phyloP scores from a whole-genome alignment of 2,113 vertebrate genomes.

The Scomber scombrus region DNA sequence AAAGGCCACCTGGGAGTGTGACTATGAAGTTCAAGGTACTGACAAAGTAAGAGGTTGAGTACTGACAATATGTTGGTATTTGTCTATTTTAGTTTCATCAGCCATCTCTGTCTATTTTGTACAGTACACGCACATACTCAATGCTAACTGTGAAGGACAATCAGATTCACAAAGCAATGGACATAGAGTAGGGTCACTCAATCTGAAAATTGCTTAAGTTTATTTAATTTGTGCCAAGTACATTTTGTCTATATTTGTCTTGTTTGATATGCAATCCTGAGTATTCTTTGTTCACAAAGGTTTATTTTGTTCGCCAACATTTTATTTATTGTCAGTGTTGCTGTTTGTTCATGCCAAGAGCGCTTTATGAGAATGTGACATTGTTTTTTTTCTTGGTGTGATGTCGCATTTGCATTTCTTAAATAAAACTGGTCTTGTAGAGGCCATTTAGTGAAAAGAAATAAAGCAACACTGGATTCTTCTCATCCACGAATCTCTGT shows the following conservation, averaged over 20 bases:
- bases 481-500: constrained; percentile 74
- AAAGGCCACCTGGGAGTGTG: constrained; percentile 57
- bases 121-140: constrained; percentile 71
- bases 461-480: constrained; percentile 85
- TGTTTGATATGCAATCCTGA: constrained; percentile 84
- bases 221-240: constrained; percentile 86
- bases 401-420: constrained; percentile 81
- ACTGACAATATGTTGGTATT: constrained; percentile 62
- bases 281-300: constrained; percentile 76
- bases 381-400: constrained; percentile 78
- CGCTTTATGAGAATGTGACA: constrained; percentile 84
- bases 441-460: constrained; percentile 79
- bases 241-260: constrained; percentile 71
- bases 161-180: constrained; percentile 84
- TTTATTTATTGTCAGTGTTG: constrained; percentile 87
- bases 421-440: constrained; percentile 80
- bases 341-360: constrained; percentile 84
- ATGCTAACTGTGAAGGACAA: constrained; percentile 86
- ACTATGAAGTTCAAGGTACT: constrained; percentile 74
- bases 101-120: constrained; percentile 76
- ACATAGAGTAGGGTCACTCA: constrained; percentile 78
- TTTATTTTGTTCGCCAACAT: constrained; percentile 77
- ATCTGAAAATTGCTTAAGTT: constrained; percentile 75
- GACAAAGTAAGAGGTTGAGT: constrained; percentile 66
- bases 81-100: constrained; percentile 65